Percentiles rank a stretch among this genome's conserved stretches.
Evolutionary conservation across 2,888 invertebrate species (phyloP).

Genomic region (Drosophila sordidula): DNA sequence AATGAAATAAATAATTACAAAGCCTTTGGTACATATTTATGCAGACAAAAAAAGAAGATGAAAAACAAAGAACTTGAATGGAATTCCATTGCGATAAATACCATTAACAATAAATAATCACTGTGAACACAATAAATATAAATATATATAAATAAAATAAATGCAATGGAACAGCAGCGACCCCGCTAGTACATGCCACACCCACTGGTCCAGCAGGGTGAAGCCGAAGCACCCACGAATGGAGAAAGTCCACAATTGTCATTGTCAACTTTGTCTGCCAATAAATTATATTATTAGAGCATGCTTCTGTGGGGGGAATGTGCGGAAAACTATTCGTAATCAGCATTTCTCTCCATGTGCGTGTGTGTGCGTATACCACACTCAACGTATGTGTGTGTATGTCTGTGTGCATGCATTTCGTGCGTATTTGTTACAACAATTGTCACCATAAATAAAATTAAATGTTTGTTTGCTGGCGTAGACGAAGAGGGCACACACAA

Average conservation of each 20-base stretch:
- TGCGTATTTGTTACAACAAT: constrained; percentile 56
- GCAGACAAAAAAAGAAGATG: constrained; percentile 1
- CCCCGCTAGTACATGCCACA: background rate
- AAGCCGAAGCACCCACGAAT: constrained; percentile 14
- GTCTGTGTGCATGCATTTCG: background rate
- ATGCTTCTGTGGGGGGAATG: constrained; percentile 18
- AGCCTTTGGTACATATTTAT: background rate
- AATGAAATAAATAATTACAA: constrained; percentile 37
- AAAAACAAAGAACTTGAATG: constrained; percentile 8
- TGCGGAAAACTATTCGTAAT: constrained; percentile 63
- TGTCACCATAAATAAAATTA: constrained; percentile 79
- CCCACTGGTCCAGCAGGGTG: constrained; percentile 4
- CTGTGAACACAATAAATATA: constrained; percentile 61
- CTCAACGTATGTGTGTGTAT: background rate
- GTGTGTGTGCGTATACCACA: constrained; percentile 3
- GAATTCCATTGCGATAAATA: constrained; percentile 45
- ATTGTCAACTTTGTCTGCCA: constrained; percentile 65
- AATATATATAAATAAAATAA: constrained; percentile 66
- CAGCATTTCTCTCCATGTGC: constrained; percentile 29
- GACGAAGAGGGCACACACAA: constrained; percentile 10
- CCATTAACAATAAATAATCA: constrained; percentile 71
- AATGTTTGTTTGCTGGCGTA: constrained; percentile 50
- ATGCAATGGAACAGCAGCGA: constrained; percentile 57
- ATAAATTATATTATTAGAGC: constrained; percentile 73
- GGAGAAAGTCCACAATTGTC: constrained; percentile 68